Evolutionary conservation across 2,888 invertebrate species (phyloP), one percentile per base, ranked within the genome.

Genomic region (Allolobophora icterica): DNA sequence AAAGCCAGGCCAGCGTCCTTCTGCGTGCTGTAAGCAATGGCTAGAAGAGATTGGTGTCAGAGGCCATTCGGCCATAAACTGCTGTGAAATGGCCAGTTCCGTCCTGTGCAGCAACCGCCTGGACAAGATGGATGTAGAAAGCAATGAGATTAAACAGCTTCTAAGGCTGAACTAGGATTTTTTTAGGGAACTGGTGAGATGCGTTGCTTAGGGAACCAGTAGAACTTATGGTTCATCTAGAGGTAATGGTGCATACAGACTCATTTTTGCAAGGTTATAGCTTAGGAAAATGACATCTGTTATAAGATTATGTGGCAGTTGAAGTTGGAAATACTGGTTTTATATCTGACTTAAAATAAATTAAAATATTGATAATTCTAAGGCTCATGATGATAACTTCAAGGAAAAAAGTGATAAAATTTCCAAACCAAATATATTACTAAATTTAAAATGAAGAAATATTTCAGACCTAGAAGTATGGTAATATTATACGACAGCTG

Each of bases 361-460:
- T 71, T 71, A n/a, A 71, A 71, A 71, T 71, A n/a, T 30, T 71
- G 71, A n/a, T n/a, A n/a, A 71, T 71, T 71, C n/a, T 71, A 71
- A 71, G 71, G 71, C 71, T 71, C 11, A 0, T 71, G 71, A n/a
- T n/a, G 71, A n/a, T n/a, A 71, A 30, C 30, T 0, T n/a, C 1
- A 17, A 52, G 52, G 5, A 17, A 17, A 71, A 3, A n/a, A 17
- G n/a, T n/a, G 1, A 17, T n/a, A 8, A 71, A n/a, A 71, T 30
- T n/a, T 71, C 71, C 71, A 71, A 5, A 71, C 0, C 11, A 71
- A n/a, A 71, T n/a, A 42, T 42, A 11, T 21, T 71, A 71, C 71
- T 71, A 71, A 71, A 71, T 71, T n/a, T 71, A 8, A 30, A n/a
- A 13, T 8, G 3, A 4, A 71, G 71, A 71, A n/a, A 71, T 71